phyloP scores from a whole-genome alignment of 2,888 invertebrate genomes.

The Pantelozetes paolii region DNA sequence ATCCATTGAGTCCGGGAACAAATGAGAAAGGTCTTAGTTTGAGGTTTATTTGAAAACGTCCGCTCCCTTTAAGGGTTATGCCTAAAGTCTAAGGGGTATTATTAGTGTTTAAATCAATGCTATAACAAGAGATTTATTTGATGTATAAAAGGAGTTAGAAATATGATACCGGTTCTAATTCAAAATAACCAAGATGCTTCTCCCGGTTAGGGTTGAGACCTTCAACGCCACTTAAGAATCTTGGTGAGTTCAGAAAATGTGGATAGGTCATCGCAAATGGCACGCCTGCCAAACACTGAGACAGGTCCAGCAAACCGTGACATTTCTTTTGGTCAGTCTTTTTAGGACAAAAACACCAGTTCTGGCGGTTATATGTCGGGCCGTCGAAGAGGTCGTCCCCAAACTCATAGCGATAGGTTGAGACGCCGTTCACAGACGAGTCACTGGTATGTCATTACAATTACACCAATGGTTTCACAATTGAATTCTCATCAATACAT shows the following conservation, averaged over 20 bases:
- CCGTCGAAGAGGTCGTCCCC: slow-evolving; percentile 17
- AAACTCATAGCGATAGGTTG: slow-evolving; percentile 13
- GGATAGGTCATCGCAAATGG: slow-evolving; percentile 29
- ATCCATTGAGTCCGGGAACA: slow-evolving; percentile 36
- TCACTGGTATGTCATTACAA: background rate
- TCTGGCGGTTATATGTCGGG: background rate
- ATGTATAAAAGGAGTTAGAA: background rate
- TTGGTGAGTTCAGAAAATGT: slow-evolving; percentile 9
- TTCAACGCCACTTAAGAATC: slow-evolving; percentile 3
- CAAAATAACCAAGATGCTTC: slow-evolving; percentile 28
- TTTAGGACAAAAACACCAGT: slow-evolving; percentile 39
- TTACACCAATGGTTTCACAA: background rate
- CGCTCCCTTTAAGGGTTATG: slow-evolving; percentile 5
- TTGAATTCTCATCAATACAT: background rate
- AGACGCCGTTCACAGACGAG: background rate
- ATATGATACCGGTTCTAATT: slow-evolving; percentile 9
- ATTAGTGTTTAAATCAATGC: too few species aligned
- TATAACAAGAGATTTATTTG: background rate
- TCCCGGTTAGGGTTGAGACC: slow-evolving; percentile 27
- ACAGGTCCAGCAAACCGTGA: slow-evolving; percentile 25
- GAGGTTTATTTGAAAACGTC: slow-evolving; percentile 38
- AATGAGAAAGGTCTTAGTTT: slow-evolving; percentile 30
- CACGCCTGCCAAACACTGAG: slow-evolving; percentile 34
- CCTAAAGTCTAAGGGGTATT: slow-evolving; percentile 17
- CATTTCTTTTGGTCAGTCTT: background rate